phyloP scores from a whole-genome alignment of 2,113 vertebrate genomes.

The Muntiacus muntjak region DNA sequence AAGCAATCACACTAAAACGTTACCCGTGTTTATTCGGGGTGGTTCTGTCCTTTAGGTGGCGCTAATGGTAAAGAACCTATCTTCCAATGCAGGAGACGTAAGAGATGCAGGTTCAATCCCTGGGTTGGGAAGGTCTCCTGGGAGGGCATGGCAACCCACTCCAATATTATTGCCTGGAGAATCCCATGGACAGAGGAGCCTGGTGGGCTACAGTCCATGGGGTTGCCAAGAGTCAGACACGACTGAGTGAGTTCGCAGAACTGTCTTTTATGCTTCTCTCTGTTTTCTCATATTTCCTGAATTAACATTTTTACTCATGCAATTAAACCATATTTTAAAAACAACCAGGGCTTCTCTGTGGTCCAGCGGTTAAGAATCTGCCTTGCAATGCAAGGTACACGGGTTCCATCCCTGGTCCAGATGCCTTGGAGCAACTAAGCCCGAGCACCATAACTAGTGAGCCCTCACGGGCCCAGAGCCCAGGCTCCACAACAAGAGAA shows the following conservation, averaged over 20 bases:
- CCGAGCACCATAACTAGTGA: neutral
- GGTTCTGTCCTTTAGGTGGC: neutral
- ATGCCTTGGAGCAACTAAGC: neutral
- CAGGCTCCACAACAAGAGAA: neutral
- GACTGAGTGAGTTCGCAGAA: neutral
- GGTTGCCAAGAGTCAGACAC: neutral
- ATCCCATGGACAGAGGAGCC: neutral
- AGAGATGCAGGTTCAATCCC: neutral
- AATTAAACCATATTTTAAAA: neutral
- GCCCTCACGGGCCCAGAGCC: neutral
- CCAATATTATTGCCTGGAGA: neutral
- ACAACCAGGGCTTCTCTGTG: neutral
- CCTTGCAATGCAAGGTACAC: neutral
- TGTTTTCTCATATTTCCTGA: neutral
- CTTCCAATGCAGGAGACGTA: neutral
- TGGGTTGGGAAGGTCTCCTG: neutral
- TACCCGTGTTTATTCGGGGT: neutral
- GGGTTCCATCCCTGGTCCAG: neutral
- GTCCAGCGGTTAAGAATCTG: neutral
- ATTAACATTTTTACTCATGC: neutral
- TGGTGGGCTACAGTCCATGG: neutral
- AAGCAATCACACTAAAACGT: neutral
- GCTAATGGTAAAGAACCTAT: neutral
- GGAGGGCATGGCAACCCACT: neutral
- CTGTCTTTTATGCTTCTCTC: neutral